Evolutionary conservation across 2,888 invertebrate species (phyloP).

Genomic region (Nezara viridula): DNA sequence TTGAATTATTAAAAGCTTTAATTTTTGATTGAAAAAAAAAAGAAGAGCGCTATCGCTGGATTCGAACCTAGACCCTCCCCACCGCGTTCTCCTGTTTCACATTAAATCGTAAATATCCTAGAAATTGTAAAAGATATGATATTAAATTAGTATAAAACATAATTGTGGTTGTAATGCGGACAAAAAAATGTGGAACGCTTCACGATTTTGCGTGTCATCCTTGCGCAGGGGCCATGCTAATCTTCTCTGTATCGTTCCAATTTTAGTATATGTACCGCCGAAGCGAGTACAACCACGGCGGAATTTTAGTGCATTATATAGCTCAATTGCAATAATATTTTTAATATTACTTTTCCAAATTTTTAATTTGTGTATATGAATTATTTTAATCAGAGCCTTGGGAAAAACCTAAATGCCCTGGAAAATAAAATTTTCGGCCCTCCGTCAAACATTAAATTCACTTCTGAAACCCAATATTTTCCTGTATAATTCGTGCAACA

Average conservation of each 20-base stretch:
- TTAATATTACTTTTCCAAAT: background rate
- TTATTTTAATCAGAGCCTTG: too few relatives aligned
- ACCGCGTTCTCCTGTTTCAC: background rate
- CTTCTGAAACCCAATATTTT: too few relatives aligned
- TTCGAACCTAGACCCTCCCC: background rate
- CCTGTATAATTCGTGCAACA: too few relatives aligned
- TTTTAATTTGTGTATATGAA: too few relatives aligned
- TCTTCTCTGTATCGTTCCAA: conserved; percentile 95
- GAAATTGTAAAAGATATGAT: background rate
- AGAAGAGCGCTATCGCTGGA: background rate
- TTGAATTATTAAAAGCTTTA: too few relatives aligned
- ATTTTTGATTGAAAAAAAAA: background rate
- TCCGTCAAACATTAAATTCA: too few relatives aligned
- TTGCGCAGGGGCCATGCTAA: conserved; percentile 94
- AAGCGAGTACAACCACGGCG: conserved; percentile 75
- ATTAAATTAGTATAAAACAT: background rate
- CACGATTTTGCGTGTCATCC: conserved; percentile 95
- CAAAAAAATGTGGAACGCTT: conserved; percentile 85
- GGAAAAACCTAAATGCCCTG: too few relatives aligned
- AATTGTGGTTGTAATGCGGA: conserved; percentile 39
- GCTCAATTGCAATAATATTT: background rate
- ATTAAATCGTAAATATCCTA: background rate
- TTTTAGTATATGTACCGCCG: conserved; percentile 86
- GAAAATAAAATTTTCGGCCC: too few relatives aligned
- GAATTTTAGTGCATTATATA: background rate